A percentile compares a stretch with the other conserved stretches of the same genome.
phyloP scores from a whole-genome alignment of 92 coral and sea anemone genomes.

The Porites rus region DNA sequence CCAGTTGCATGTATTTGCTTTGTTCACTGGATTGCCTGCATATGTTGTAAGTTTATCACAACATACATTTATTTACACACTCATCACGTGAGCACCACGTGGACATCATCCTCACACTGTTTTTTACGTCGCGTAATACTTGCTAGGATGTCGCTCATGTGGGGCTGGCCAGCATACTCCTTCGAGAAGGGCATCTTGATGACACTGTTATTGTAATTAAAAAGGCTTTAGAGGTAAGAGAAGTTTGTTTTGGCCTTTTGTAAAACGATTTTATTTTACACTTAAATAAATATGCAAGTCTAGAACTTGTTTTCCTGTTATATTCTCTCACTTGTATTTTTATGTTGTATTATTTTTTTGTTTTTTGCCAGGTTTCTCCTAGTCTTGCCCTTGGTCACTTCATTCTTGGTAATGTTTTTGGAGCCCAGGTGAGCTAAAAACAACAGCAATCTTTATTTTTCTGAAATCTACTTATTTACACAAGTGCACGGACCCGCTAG shows the following conservation, averaged over 20 bases:
- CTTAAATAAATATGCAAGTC: neutral
- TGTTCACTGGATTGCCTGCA: too few species aligned
- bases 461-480: too few species aligned
- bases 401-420: constrained; percentile 76
- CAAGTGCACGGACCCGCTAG: too few species aligned
- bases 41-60: too few species aligned
- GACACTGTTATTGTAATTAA: constrained; percentile 77
- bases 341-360: neutral
- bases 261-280: neutral
- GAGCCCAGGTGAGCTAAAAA: constrained; percentile 71
- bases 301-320: neutral
- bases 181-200: constrained; percentile 76
- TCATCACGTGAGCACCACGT: too few species aligned
- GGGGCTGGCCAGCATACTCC: constrained; percentile 82
- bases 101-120: too few species aligned
- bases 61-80: too few species aligned
- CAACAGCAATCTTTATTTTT: neutral
- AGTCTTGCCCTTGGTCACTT: constrained; percentile 78
- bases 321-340: neutral
- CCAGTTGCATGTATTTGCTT: too few species aligned
- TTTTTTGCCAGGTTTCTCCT: constrained; percentile 71
- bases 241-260: neutral
- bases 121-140: neutral
- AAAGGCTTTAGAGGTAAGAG: constrained; percentile 70
- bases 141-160: constrained; percentile 86